Conservation (phyloP, 2,797 vertebrate species). For the Valencia hispanica region DNA sequence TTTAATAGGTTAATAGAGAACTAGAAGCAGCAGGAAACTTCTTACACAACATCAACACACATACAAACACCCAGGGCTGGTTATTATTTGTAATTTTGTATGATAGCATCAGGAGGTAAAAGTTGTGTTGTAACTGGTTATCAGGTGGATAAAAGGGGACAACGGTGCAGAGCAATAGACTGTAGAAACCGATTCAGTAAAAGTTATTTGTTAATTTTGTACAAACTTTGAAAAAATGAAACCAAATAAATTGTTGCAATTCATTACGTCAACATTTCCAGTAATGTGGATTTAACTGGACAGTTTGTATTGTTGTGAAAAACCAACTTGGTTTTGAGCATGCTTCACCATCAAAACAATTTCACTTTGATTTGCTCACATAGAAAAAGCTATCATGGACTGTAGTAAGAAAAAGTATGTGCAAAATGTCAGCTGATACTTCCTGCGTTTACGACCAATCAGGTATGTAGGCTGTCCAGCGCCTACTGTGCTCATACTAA, state of each 20-base stretch:
- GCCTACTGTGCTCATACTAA: background rate
- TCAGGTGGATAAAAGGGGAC: background rate
- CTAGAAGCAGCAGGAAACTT: background rate
- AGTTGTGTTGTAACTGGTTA: background rate
- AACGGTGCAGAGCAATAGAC: background rate
- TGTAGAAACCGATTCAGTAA: background rate
- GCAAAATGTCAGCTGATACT: background rate
- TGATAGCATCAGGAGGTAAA: background rate
- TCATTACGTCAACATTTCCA: background rate
- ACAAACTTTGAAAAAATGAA: background rate
- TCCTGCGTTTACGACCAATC: background rate
- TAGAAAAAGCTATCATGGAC: too few species aligned
- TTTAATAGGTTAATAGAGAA: background rate
- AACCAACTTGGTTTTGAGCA: background rate
- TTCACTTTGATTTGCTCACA: background rate
- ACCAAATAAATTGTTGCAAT: background rate
- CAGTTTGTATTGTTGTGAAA: background rate
- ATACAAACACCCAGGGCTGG: background rate
- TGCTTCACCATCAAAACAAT: background rate
- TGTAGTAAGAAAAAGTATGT: background rate
- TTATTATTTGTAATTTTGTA: background rate
- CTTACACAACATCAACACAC: background rate
- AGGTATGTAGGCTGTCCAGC: background rate
- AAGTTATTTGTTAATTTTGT: background rate
- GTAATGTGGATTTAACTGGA: background rate